A percentile compares a stretch with the other conserved stretches of the same genome.
Evolutionary conservation across 2,113 vertebrate species (phyloP).

Genomic region (Progne subis): DNA sequence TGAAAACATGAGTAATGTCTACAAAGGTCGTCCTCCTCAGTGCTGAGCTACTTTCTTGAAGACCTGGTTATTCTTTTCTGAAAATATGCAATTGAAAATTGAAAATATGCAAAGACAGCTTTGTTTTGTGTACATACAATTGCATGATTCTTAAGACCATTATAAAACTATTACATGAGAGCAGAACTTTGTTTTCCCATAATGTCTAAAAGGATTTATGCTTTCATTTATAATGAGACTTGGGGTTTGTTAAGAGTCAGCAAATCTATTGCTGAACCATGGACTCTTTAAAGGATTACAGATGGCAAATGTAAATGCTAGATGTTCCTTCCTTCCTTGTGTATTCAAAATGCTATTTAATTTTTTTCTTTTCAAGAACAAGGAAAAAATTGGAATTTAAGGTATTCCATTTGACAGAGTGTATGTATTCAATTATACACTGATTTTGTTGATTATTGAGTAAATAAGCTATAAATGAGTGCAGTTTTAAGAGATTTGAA

Average conservation of each 20-base stretch:
- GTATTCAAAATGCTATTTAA: not conserved
- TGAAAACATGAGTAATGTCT: not conserved
- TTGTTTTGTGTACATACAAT: not conserved
- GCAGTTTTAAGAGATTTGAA: not conserved
- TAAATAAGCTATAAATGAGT: not conserved
- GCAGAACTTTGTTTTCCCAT: rapidly evolving
- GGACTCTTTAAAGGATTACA: not conserved
- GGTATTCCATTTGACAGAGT: not conserved
- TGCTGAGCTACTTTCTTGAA: not conserved
- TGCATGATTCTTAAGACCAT: not conserved
- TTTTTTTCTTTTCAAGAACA: not conserved
- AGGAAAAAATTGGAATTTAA: not conserved
- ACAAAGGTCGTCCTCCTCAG: not conserved
- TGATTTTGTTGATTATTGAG: not conserved
- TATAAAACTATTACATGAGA: not conserved
- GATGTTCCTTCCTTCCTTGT: not conserved
- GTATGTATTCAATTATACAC: not conserved
- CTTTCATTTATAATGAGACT: not conserved
- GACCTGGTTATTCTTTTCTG: not conserved
- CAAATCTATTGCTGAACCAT: not conserved
- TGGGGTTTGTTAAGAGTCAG: not conserved
- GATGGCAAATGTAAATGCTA: not conserved
- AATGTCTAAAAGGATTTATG: not conserved
- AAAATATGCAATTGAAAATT: not conserved
- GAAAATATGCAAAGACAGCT: not conserved